Percentiles rank a stretch among this genome's conserved stretches.
Evolutionary conservation across 2,888 invertebrate species (phyloP).

Genomic region (Aelia acuminata): DNA sequence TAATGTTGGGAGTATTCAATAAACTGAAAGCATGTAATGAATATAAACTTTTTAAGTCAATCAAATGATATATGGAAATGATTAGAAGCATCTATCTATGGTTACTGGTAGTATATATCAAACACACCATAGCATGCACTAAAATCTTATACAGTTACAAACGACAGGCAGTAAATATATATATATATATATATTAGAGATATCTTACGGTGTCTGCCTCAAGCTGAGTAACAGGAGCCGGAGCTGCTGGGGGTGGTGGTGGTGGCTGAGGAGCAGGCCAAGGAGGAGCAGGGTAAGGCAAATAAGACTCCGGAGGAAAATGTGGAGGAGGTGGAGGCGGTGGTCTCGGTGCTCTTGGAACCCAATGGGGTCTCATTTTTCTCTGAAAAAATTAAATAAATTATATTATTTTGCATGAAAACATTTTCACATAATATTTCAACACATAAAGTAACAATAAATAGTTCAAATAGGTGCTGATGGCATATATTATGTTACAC

Average conservation of each 20-base stretch:
- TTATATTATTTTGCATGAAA: not conserved
- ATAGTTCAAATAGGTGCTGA: too few relatives aligned
- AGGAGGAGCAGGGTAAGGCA: constrained; percentile 55
- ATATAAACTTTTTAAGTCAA: not conserved
- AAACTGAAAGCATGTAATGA: not conserved
- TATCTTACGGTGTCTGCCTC: constrained; percentile 49
- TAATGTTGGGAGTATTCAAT: too few relatives aligned
- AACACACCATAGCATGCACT: not conserved
- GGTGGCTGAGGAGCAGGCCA: constrained; percentile 53
- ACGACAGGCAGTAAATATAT: not conserved
- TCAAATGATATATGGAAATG: not conserved
- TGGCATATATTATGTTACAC: too few relatives aligned
- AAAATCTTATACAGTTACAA: not conserved
- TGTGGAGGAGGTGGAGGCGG: constrained; percentile 33
- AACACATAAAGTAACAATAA: too few relatives aligned
- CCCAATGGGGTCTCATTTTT: constrained; percentile 50
- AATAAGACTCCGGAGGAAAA: constrained; percentile 50
- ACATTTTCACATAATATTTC: too few relatives aligned
- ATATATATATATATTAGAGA: not conserved
- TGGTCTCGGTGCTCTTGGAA: constrained; percentile 35
- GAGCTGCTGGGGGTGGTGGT: constrained; percentile 52
- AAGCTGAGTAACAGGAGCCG: constrained; percentile 46
- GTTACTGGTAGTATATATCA: not conserved
- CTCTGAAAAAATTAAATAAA: not conserved
- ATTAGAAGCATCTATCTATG: not conserved